phyloP scores from a whole-genome alignment of 2,888 invertebrate genomes.

The Ligdia adustata region DNA sequence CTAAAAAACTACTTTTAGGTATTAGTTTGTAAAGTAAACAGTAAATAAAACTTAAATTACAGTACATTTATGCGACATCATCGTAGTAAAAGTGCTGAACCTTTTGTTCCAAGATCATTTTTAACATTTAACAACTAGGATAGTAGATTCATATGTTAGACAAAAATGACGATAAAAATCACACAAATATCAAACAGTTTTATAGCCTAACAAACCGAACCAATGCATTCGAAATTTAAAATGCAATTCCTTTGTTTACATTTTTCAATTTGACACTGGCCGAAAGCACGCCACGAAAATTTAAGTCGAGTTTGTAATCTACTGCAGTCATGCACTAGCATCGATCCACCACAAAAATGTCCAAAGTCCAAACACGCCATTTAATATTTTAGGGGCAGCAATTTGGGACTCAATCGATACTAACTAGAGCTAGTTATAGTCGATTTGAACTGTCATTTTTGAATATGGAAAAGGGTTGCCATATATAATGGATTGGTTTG shows the following conservation, averaged over 20 bases:
- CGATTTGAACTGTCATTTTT: conserved; percentile 7
- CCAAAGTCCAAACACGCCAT: conserved; percentile 41
- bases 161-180: not conserved
- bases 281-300: conserved; percentile 22
- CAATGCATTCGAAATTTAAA: conserved; percentile 4
- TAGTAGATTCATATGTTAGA: too few relatives aligned
- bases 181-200: too few relatives aligned
- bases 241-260: conserved; percentile 13
- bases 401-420: conserved; percentile 18
- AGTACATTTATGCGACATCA: too few relatives aligned
- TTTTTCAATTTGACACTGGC: conserved; percentile 20
- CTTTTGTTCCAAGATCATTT: too few relatives aligned
- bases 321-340: conserved; percentile 34
- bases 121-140: too few relatives aligned
- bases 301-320: conserved; percentile 20
- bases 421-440: conserved; percentile 4
- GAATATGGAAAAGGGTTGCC: conserved; percentile 1
- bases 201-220: too few relatives aligned
- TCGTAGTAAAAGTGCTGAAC: too few relatives aligned
- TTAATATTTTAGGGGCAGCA: conserved; percentile 48
- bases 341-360: conserved; percentile 48
- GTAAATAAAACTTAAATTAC: too few relatives aligned
- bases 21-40: too few relatives aligned
- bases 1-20: too few relatives aligned
- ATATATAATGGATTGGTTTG: not conserved